Evolutionary conservation across 2,888 invertebrate genomes (phyloP).

Genomic region (Temnothorax rugatulus): DNA sequence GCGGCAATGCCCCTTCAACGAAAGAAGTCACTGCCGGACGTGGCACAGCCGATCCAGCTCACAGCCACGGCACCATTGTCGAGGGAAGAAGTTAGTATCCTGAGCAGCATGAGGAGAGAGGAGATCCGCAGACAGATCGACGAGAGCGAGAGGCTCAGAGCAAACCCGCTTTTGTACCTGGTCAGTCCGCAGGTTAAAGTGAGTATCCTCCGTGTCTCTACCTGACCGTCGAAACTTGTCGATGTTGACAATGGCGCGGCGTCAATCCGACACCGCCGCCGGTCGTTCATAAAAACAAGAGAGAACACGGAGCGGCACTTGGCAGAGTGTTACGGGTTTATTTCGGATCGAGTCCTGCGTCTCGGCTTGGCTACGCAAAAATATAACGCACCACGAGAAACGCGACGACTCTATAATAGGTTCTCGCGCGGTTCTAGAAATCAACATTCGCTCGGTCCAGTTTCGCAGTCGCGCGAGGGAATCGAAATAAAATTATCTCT

Average conservation of each 20-base stretch:
- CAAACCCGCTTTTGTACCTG: conserved; percentile 97
- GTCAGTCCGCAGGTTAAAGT: conserved; percentile 99
- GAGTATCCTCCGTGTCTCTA: conserved; percentile 81
- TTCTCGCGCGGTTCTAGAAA: neutral
- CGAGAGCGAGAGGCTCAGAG: conserved; percentile 96
- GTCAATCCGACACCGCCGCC: neutral
- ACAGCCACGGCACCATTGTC: conserved; percentile 94
- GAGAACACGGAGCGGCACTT: neutral
- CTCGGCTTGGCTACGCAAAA: neutral
- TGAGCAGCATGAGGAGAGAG: conserved; percentile 97
- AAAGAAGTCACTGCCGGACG: conserved; percentile 99
- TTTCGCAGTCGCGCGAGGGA: neutral
- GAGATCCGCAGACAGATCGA: conserved; percentile 97
- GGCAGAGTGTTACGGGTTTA: conserved; percentile 29
- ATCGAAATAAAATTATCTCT: neutral
- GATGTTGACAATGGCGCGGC: conserved; percentile 11
- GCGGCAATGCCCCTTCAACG: conserved; percentile 93
- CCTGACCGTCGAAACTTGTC: neutral
- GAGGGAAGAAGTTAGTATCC: conserved; percentile 97
- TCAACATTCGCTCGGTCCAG: neutral
- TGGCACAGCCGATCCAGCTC: conserved; percentile 91
- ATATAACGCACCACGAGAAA: conserved; percentile 4
- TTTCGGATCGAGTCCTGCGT: conserved; percentile 21
- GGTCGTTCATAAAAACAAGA: neutral
- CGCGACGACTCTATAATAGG: neutral